Conservation (phyloP, 2,888 invertebrate genomes). For the Dromius quadrimaculatus region DNA sequence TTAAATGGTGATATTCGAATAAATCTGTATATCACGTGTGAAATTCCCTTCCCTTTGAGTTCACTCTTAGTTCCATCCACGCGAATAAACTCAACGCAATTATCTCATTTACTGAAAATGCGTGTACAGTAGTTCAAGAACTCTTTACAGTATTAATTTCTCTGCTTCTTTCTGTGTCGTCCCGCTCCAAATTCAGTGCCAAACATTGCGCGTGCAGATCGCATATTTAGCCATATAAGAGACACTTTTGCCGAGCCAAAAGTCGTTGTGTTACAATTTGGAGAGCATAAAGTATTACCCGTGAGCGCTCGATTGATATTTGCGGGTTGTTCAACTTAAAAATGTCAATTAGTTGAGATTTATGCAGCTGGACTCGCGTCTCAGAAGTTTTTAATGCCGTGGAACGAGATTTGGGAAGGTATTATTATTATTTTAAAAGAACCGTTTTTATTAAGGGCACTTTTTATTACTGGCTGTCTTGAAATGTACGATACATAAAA, state of each 20-base stretch:
- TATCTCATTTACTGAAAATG: too few relatives aligned
- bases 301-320: constrained; percentile 39
- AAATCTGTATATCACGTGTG: too few relatives aligned
- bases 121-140: too few relatives aligned
- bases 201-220: constrained; percentile 7
- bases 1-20: too few relatives aligned
- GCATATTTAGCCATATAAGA: constrained; percentile 48
- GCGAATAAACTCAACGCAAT: too few relatives aligned
- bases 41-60: too few relatives aligned
- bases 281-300: constrained; percentile 37
- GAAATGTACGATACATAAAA: too few relatives aligned
- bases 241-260: constrained; percentile 12
- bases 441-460: background rate
- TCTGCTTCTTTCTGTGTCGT: too few relatives aligned
- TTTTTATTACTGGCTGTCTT: too few relatives aligned
- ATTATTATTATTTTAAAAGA: constrained; percentile 22
- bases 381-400: constrained; percentile 17
- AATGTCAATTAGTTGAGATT: constrained; percentile 51
- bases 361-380: constrained; percentile 11
- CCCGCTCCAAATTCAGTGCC: constrained; percentile 17
- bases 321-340: constrained; percentile 46
- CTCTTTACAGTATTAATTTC: too few relatives aligned
- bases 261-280: background rate
- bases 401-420: constrained; percentile 15
- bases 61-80: too few relatives aligned